Evolutionary conservation across 2,888 invertebrate species (phyloP), one percentile per base, ranked within the genome.

Genomic region (Dastarcus helophoroides): DNA sequence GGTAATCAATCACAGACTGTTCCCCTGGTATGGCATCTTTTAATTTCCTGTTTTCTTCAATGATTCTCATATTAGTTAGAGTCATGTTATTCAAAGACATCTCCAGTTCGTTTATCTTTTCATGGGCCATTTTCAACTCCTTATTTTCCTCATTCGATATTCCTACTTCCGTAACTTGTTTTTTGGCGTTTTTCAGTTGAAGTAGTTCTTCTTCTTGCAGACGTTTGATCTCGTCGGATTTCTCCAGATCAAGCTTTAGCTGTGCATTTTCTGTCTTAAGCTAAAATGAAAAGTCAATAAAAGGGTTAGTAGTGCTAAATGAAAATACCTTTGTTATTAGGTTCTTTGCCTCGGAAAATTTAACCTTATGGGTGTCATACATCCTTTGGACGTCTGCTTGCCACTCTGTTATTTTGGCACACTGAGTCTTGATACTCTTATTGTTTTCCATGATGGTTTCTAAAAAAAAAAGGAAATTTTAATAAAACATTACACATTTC

Each of bases 391-490:
- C 73, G 38, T 77, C 76, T 22, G 75, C 71, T 43, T 77, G 76
- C 60, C 76, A 78, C 0, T 63, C 64, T 0, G 68, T 64, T 21
- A 80, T 65, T 26, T 69, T 63, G 16, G 68, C 59, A 41, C 76
- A 73, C 53, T 79, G 77, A 25, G 73, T 67, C 46, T 75, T 77
- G 71, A 79, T 72, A 0, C 72, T 70, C 24, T 69, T 60, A 42
- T 78, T 79, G 48, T 78, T 79, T 42, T 76, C 70, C 11, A 67
- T 65, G 19, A 80, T 53, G 0, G 74, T 74, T 41, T 76, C 76
- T 50, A 68, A 67, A 19, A 76, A 51, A 29, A 10, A 30, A 34
- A n/a, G n/a, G n/a, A n/a, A n/a, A n/a, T n/a, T n/a, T n/a, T n/a
- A n/a, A n/a, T n/a, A n/a, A n/a, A n/a, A n/a, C n/a, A n/a, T n/a